Evolutionary conservation across 2,888 invertebrate species (phyloP), one percentile per base, ranked within the genome.

Genomic region (Drosophila niveifrons): DNA sequence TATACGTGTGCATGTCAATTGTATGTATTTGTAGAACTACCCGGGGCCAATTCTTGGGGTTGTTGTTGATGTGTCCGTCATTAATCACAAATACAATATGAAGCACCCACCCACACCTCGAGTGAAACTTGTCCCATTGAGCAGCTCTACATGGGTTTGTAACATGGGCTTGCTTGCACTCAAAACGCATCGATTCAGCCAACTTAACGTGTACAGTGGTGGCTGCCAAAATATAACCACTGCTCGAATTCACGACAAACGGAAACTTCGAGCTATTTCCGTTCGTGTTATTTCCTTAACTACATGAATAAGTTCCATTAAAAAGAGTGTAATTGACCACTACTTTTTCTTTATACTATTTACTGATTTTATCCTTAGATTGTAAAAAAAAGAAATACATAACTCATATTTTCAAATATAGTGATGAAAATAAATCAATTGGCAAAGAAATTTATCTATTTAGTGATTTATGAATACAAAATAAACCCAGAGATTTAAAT

Each of bases 41-140:
- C 63, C 64, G 57, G 53, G 57, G 53, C 41, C 29, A 46, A 46
- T 63, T 55, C 55, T 69, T 58, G 50, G 72, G 72, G 72, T 75
- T 72, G 72, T 50, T 73, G 50, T 55, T 51, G 41, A 59, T 63
- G 50, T 46, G 50, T 46, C 48, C 50, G 41, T 58, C 62, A 57
- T 68, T 61, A 74, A 62, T 68, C 53, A 58, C 28, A 39, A 43
- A 62, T 36, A 46, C 39, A 31, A 57, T 36, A 9, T 11, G 57
- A 57, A 57, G 57, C 57, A 57, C 57, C 46, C 57, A 15, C 57
- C 36, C 57, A 57, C 56, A 57, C 57, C 57, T 18, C 34, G 6
- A 47, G 57, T 47, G 23, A 57, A 36, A 13, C 28, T 34, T 57
- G 57, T 47, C 46, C 57, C 36, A 57, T 57, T 57, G 57, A 36